These are phyloP conservation scores for Nasonia oneida DNA, from an alignment of 2,888 invertebrate species.

Conservation along the genomic window DNA sequence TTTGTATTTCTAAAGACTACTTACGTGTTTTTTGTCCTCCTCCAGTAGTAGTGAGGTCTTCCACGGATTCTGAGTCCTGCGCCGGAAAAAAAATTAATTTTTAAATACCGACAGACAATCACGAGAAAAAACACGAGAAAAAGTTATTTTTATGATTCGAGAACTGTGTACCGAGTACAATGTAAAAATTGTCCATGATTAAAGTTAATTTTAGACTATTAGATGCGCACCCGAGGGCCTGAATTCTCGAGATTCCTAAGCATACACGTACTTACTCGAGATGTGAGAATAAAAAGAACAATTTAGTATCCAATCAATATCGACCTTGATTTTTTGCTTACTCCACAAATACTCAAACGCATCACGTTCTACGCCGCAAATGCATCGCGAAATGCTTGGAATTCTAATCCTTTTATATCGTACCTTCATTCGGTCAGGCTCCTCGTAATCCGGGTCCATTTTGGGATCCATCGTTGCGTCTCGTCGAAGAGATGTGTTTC, in stretches of 20 bases:
- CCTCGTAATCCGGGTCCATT: slow-evolving; percentile 82
- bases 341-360: slow-evolving; percentile 15
- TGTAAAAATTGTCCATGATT: slow-evolving; percentile 57
- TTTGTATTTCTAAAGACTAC: slow-evolving; percentile 60
- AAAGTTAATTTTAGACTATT: slow-evolving; percentile 39
- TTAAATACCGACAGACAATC: slow-evolving; percentile 48
- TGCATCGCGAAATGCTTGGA: slow-evolving; percentile 20
- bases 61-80: slow-evolving; percentile 80
- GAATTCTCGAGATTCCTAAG: slow-evolving; percentile 49
- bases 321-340: slow-evolving; percentile 55
- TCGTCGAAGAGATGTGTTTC: slow-evolving; percentile 86
- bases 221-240: slow-evolving; percentile 10
- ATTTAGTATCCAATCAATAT: slow-evolving; percentile 45
- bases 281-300: slow-evolving; percentile 27
- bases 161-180: slow-evolving; percentile 12
- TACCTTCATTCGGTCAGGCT: slow-evolving; percentile 86
- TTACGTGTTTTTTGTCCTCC: slow-evolving; percentile 69
- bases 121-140: slow-evolving; percentile 48
- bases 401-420: background rate
- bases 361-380: background rate
- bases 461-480: slow-evolving; percentile 82
- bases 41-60: slow-evolving; percentile 77
- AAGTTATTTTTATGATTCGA: slow-evolving; percentile 15
- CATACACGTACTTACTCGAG: background rate
- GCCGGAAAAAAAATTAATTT: slow-evolving; percentile 59